A percentile compares a stretch with the other conserved stretches of the same genome.
phyloP scores from a whole-genome alignment of 2,113 vertebrate species.

The Vireo altiloquus region DNA sequence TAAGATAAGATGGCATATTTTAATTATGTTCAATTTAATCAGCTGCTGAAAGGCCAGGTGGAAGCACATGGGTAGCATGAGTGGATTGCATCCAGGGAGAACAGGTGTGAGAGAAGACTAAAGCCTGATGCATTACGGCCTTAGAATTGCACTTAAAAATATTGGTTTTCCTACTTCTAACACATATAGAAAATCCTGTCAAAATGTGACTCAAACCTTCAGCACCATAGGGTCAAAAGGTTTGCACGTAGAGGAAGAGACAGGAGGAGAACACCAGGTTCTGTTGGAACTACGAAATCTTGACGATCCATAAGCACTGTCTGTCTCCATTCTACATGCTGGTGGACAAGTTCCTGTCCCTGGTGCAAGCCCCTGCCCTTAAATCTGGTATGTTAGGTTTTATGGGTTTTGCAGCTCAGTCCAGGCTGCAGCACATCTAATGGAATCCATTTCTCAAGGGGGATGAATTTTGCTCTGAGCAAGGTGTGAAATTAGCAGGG shows the following conservation, averaged over 20 bases:
- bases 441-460: neutral
- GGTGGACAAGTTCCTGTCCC: neutral
- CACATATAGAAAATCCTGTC: accelerated
- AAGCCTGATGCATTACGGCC: neutral
- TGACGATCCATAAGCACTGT: neutral
- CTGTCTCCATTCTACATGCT: neutral
- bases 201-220: neutral
- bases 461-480: neutral
- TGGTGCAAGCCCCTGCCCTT: neutral
- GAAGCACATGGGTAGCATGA: neutral
- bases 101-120: neutral
- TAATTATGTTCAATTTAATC: neutral
- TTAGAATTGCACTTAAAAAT: neutral
- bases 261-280: neutral
- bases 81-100: neutral
- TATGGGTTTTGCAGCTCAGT: neutral
- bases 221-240: neutral
- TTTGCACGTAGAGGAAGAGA: neutral
- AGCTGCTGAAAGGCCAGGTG: neutral
- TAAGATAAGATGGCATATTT: neutral
- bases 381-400: neutral
- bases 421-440: neutral
- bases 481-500: neutral
- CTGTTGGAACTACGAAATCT: accelerated
- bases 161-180: neutral